Evolutionary conservation across 2,888 invertebrate species (phyloP).

Genomic region (Cerceris rybyensis): DNA sequence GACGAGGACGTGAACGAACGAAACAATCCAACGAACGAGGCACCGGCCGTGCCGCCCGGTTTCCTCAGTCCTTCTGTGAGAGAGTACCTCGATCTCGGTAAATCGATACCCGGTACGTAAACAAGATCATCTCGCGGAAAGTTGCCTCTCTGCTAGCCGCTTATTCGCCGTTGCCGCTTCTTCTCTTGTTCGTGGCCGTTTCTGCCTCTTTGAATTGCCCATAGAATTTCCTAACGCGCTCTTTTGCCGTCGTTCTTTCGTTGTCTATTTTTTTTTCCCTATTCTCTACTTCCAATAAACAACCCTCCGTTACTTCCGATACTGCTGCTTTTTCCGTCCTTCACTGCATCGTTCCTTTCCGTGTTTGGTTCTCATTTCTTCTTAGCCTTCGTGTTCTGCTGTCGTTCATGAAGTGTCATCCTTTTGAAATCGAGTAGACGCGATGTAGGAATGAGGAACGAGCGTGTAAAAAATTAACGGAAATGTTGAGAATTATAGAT

Average conservation of each 20-base stretch:
- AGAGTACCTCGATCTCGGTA: conserved; percentile 93
- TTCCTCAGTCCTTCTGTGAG: conserved; percentile 93
- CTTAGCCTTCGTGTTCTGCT: neutral
- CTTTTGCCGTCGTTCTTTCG: conserved; percentile 3
- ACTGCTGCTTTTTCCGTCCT: neutral
- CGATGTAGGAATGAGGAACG: conserved; percentile 12
- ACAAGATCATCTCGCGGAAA: conserved; percentile 69
- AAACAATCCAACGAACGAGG: conserved; percentile 82
- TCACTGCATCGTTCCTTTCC: neutral
- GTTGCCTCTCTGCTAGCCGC: conserved; percentile 39
- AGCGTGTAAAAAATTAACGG: neutral
- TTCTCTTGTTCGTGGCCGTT: neutral
- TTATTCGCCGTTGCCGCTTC: neutral
- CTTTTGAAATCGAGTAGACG: conserved; percentile 36
- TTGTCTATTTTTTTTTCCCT: conserved; percentile 1
- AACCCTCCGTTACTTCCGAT: no score
- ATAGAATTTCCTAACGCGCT: conserved; percentile 23
- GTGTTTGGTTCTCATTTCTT: neutral
- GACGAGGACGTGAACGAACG: conserved; percentile 81
- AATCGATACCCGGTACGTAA: conserved; percentile 92
- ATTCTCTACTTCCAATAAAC: neutral
- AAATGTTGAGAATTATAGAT: neutral
- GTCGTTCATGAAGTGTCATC: neutral
- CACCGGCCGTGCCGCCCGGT: conserved; percentile 87
- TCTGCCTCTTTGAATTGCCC: neutral